Base-by-base conservation (phyloP, 2,888 invertebrate genomes). In the Pseudococcus jackbeardsleyi region DNA sequence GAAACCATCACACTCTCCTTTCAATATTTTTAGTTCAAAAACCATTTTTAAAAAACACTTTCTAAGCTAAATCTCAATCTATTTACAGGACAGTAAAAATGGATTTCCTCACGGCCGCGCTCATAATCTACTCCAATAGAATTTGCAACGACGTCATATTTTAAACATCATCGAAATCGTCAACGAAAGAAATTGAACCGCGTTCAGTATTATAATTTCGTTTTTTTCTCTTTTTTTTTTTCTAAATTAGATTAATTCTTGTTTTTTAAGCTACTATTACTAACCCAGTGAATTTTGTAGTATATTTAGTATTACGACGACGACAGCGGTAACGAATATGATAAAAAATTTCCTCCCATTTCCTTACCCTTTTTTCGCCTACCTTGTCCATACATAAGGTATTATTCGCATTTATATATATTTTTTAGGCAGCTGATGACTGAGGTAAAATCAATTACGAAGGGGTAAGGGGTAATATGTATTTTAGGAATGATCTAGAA, bases 51-150 rank as follows among this genome's bases (percentile, higher is more conserved):
- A 42, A 5, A 42, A 33, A 33, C 9, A 9, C 42, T 5, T 9
- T 42, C 3, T 5, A 42, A 42, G 0, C 42, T 42, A n/a, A 15
- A 12, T 46, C 6, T 46, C 46, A 12, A 42, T 42, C 9, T 84
- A 46, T 26, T 26, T 84, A 26, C 82, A 88, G 88, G 88, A 88
- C 42, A 88, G 88, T 88, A 88, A 88, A 88, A 88, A 88, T 46
- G 88, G 88, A 54, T 88, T 88, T 88, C 88, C 88, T 19, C 88
- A 88, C 17, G 85, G 85, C 19, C 85, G 64, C 42, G 88, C 88
- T 88, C 88, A 88, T 88, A 88, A 88, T 82, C 19, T 88, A 54
- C 82, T 88, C 15, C 59, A 88, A 82, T 88, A 88, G 50, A 86
- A n/a, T 19, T n/a, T 33, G 15, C 9, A 22, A 64, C 11, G 64